Evolutionary conservation across 2,888 invertebrate genomes (phyloP).

Genomic region (Microlaimidae sp.): DNA sequence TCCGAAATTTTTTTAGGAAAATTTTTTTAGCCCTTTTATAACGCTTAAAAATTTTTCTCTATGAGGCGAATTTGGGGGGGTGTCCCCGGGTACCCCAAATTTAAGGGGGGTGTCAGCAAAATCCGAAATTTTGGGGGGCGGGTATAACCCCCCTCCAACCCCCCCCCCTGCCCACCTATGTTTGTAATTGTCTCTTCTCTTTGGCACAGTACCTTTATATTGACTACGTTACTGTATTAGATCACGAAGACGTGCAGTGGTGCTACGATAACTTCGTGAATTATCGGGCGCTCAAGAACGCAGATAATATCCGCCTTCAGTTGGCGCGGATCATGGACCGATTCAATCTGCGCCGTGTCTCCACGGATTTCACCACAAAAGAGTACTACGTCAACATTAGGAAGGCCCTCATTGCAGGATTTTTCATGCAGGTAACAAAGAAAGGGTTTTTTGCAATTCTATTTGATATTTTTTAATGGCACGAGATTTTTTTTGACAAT

Average conservation of each 20-base stretch:
- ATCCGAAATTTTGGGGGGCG: too few relatives aligned
- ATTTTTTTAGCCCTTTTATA: too few relatives aligned
- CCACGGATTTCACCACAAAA: slow-evolving; percentile 92
- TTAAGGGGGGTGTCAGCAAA: too few relatives aligned
- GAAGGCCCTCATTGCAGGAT: slow-evolving; percentile 91
- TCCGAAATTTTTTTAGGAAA: too few relatives aligned
- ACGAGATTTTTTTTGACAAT: not conserved
- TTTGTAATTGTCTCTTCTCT: too few relatives aligned
- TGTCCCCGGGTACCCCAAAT: too few relatives aligned
- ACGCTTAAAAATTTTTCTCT: too few relatives aligned
- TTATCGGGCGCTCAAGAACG: slow-evolving; percentile 90
- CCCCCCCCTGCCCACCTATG: too few relatives aligned
- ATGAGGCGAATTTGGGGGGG: too few relatives aligned
- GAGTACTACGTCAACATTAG: slow-evolving; percentile 98
- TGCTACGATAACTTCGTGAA: slow-evolving; percentile 99
- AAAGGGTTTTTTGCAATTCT: not conserved
- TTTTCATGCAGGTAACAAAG: slow-evolving; percentile 97
- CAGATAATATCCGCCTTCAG: slow-evolving; percentile 93
- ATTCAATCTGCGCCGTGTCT: slow-evolving; percentile 64
- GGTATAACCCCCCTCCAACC: too few relatives aligned
- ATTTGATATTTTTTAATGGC: not conserved
- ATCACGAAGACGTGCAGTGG: slow-evolving; percentile 95
- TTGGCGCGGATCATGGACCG: slow-evolving; percentile 95
- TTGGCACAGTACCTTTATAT: too few relatives aligned
- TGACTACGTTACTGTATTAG: too few relatives aligned